phyloP scores from a whole-genome alignment of 1,140 invertebrate genomes.

The Sarcophaga bullata region DNA sequence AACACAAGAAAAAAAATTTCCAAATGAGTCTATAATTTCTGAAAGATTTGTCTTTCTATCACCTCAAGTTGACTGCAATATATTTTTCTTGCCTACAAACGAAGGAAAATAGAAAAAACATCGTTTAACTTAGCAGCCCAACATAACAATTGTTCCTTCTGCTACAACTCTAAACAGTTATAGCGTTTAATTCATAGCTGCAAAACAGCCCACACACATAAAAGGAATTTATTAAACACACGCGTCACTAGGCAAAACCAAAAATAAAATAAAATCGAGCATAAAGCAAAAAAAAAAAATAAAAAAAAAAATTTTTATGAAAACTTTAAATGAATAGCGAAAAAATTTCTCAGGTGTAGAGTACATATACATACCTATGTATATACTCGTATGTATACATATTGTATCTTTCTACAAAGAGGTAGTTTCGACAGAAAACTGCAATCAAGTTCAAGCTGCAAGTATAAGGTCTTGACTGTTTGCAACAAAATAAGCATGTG shows the following conservation, averaged over 20 bases:
- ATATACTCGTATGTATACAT: neutral
- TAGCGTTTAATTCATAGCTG: neutral
- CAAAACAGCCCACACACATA: constrained; percentile 14
- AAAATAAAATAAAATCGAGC: neutral
- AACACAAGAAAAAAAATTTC: neutral
- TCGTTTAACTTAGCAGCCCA: neutral
- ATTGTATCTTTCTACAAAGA: neutral
- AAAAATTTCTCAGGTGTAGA: constrained; percentile 8
- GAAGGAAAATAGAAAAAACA: neutral
- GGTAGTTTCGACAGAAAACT: neutral
- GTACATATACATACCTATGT: too few relatives aligned
- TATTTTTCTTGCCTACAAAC: neutral
- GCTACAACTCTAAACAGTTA: neutral
- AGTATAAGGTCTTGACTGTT: constrained; percentile 24
- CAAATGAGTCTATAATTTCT: neutral
- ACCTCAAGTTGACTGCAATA: neutral
- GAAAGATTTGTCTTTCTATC: neutral
- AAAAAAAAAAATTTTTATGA: too few relatives aligned
- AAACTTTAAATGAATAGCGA: neutral
- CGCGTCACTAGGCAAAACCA: neutral
- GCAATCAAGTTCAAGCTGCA: constrained; percentile 20
- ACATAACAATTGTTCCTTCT: constrained; percentile 19
- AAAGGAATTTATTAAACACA: neutral
- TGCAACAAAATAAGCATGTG: neutral
- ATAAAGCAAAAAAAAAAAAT: neutral